phyloP scores from a whole-genome alignment of 2,888 invertebrate species.

The Lordiphosa andalusiaca region DNA sequence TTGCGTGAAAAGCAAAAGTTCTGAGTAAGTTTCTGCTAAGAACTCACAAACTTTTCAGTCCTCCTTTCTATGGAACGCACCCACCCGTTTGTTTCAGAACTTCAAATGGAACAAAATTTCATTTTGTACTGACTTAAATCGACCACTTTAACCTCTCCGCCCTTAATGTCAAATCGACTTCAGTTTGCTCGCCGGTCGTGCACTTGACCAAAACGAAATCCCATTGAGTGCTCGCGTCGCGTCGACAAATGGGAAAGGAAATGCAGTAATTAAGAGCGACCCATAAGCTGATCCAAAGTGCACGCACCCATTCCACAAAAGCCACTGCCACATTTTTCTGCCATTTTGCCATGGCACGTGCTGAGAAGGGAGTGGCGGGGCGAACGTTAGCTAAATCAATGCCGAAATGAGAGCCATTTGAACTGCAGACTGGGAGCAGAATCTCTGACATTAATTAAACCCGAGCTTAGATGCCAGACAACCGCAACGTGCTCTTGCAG shows the following conservation, averaged over 20 bases:
- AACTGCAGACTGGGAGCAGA: constrained; percentile 28
- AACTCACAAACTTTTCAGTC: too few relatives aligned
- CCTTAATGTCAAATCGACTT: constrained; percentile 35
- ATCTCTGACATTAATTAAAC: constrained; percentile 64
- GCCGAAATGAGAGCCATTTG: constrained; percentile 53
- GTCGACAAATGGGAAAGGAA: constrained; percentile 40
- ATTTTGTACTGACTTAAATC: constrained; percentile 4
- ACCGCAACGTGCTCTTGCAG: constrained; percentile 49
- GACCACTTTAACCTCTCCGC: constrained; percentile 1
- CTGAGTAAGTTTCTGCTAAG: too few relatives aligned
- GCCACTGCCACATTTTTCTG: constrained; percentile 24
- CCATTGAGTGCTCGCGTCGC: constrained; percentile 11
- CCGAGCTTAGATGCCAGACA: constrained; percentile 44
- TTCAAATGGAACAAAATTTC: too few relatives aligned
- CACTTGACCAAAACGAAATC: constrained; percentile 42
- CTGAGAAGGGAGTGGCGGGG: neutral
- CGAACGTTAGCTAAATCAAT: constrained; percentile 53
- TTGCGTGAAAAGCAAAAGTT: too few relatives aligned
- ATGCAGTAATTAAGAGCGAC: constrained; percentile 65
- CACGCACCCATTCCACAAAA: constrained; percentile 24
- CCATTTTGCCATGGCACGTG: constrained; percentile 19
- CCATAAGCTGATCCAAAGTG: constrained; percentile 61
- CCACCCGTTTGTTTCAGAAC: too few relatives aligned
- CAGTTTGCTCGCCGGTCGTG: constrained; percentile 25
- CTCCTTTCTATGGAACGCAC: too few relatives aligned